A percentile compares a stretch with the other conserved stretches of the same genome.
Conservation (phyloP, 2,113 vertebrate genomes). For the Lichenostomus cassidix region DNA sequence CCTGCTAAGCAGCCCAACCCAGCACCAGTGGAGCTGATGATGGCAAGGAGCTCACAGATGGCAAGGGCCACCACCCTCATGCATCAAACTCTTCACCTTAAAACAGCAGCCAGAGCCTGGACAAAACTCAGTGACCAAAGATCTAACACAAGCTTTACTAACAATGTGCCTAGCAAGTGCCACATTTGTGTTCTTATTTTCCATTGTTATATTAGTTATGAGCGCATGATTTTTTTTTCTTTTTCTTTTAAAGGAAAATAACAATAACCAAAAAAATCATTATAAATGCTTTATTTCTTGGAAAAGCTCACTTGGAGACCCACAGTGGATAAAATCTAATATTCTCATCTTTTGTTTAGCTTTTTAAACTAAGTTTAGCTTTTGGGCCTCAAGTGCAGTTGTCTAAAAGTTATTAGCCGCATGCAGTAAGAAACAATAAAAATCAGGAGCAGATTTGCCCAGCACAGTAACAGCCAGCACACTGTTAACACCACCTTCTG, state of each 20-base stretch:
- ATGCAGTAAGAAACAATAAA: background rate
- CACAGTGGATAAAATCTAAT: background rate
- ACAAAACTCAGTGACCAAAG: background rate
- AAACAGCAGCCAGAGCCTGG: background rate
- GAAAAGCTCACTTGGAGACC: background rate
- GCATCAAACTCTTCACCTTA: background rate
- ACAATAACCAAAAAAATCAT: background rate
- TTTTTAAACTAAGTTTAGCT: background rate
- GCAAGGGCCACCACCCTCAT: background rate
- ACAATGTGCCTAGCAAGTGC: background rate
- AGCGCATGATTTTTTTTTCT: background rate
- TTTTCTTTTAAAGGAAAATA: background rate
- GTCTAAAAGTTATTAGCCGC: background rate
- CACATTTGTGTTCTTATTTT: background rate
- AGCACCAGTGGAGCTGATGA: background rate
- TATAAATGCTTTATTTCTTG: background rate
- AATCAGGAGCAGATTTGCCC: background rate
- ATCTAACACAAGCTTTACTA: background rate
- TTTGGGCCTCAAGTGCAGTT: background rate
- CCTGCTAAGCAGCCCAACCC: background rate
- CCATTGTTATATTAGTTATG: background rate
- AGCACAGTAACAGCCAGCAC: background rate
- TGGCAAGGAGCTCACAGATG: rapidly evolving
- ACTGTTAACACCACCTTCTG: background rate
- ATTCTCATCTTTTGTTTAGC: background rate